A percentile compares a stretch with the other conserved stretches of the same genome.
These are phyloP conservation scores for Helicorthomorpha holstii DNA, from an alignment of 1,140 invertebrate species.

Conservation along the genomic window DNA sequence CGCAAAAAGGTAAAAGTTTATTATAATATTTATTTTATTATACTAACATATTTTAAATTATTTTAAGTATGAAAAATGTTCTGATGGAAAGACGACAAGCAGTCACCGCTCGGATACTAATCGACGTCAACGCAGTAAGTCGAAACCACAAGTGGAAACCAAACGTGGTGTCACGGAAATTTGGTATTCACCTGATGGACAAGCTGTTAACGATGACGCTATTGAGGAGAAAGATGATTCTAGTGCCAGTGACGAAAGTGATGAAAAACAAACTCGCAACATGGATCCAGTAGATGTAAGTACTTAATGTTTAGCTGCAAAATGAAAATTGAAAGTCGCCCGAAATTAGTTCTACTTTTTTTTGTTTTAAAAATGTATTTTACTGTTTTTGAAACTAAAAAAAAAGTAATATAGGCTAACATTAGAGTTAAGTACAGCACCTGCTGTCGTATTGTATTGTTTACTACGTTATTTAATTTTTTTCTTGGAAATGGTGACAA, in stretches of 20 bases:
- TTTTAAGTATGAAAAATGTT: not conserved
- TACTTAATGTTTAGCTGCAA: too few relatives aligned
- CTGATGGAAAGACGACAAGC: not conserved
- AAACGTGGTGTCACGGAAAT: not conserved
- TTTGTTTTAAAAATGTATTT: too few relatives aligned
- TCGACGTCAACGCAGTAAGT: not conserved
- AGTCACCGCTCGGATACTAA: not conserved
- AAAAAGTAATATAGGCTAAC: too few relatives aligned
- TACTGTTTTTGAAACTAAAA: too few relatives aligned
- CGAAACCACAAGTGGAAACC: not conserved
- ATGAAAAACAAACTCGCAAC: not conserved
- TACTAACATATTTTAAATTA: not conserved
- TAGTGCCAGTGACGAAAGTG: not conserved
- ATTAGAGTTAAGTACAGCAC: too few relatives aligned
- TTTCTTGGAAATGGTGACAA: too few relatives aligned
- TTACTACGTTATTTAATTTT: too few relatives aligned
- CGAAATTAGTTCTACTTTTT: too few relatives aligned
- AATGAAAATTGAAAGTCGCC: too few relatives aligned
- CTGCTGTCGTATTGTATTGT: too few relatives aligned
- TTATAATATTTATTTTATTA: conserved; percentile 2
- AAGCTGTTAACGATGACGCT: not conserved
- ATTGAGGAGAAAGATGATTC: too few relatives aligned
- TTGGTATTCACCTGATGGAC: not conserved
- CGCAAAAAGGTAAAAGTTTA: conserved; percentile 55
- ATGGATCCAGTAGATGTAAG: not conserved